A percentile compares a stretch with the other conserved stretches of the same genome.
These are phyloP conservation scores for Odontamblyopus rebecca DNA, from an alignment of 2,797 vertebrate species.

Conservation along the genomic window DNA sequence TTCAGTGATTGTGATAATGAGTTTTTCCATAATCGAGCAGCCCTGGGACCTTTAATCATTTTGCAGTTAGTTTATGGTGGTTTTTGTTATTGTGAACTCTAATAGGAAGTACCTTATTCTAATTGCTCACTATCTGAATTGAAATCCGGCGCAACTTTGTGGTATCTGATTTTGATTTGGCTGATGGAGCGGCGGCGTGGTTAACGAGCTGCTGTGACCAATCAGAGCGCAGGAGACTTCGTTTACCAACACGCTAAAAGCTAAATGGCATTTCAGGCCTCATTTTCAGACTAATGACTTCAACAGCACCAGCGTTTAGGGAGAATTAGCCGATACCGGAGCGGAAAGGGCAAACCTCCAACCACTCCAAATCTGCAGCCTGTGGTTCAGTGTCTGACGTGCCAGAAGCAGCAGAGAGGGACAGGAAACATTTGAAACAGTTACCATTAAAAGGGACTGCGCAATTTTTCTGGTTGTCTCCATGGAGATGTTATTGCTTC, in stretches of 20 bases:
- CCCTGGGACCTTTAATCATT: neutral
- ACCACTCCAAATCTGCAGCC: neutral
- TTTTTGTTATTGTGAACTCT: neutral
- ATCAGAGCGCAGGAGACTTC: constrained; percentile 23
- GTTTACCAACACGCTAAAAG: constrained; percentile 31
- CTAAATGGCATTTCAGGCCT: constrained; percentile 30
- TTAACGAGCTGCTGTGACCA: constrained; percentile 22
- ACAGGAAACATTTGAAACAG: neutral
- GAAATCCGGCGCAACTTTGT: neutral
- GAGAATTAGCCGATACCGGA: constrained; percentile 7
- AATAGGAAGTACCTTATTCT: neutral
- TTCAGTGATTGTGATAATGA: no score
- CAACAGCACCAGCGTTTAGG: constrained; percentile 20
- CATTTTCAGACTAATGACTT: constrained; percentile 38
- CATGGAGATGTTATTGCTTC: no score
- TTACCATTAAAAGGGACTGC: neutral
- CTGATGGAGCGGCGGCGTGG: constrained; percentile 19
- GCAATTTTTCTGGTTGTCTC: no score
- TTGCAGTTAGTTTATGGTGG: neutral
- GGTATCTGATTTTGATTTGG: constrained; percentile 12
- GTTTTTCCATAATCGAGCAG: no score
- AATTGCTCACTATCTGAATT: neutral
- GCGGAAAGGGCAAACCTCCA: neutral
- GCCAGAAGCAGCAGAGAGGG: neutral
- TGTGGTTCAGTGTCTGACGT: neutral